Conservation (phyloP, 2,797 vertebrate genomes). For the Falco peregrinus region DNA sequence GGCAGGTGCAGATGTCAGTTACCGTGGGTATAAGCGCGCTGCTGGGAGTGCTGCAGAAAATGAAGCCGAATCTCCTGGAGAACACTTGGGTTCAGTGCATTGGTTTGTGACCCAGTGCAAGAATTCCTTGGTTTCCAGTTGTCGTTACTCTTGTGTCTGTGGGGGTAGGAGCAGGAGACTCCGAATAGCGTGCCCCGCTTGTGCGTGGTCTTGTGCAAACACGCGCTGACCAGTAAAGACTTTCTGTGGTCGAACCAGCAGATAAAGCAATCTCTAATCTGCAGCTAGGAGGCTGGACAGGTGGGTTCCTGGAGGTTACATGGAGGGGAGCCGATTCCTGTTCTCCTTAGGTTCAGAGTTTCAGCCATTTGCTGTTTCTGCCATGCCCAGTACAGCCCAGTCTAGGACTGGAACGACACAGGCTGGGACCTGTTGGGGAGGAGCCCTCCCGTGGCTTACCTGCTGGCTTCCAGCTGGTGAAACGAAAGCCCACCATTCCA, state of each 20-base stretch:
- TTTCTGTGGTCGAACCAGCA: not conserved
- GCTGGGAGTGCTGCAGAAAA: not conserved
- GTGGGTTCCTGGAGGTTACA: not conserved
- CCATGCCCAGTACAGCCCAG: not conserved
- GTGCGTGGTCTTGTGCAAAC: not conserved
- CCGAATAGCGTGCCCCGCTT: fast-evolving
- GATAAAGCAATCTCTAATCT: not conserved
- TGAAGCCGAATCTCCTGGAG: not conserved
- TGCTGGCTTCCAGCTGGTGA: not conserved
- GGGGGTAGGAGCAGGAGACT: not conserved
- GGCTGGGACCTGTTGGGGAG: not conserved
- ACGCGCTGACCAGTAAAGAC: fast-evolving
- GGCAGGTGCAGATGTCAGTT: not conserved
- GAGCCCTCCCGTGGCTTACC: not conserved
- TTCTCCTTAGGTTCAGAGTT: not conserved
- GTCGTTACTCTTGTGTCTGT: not conserved
- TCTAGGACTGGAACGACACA: not conserved
- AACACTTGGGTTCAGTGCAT: not conserved
- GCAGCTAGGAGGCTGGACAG: not conserved
- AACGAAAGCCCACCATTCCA: not conserved
- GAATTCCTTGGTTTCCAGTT: not conserved
- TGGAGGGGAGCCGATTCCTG: not conserved
- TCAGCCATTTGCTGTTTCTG: not conserved
- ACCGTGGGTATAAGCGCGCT: fast-evolving
- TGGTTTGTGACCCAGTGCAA: not conserved